Evolutionary conservation across 2,888 invertebrate species (phyloP), one percentile per base, ranked within the genome.

Genomic region (Agonopterix arenella): DNA sequence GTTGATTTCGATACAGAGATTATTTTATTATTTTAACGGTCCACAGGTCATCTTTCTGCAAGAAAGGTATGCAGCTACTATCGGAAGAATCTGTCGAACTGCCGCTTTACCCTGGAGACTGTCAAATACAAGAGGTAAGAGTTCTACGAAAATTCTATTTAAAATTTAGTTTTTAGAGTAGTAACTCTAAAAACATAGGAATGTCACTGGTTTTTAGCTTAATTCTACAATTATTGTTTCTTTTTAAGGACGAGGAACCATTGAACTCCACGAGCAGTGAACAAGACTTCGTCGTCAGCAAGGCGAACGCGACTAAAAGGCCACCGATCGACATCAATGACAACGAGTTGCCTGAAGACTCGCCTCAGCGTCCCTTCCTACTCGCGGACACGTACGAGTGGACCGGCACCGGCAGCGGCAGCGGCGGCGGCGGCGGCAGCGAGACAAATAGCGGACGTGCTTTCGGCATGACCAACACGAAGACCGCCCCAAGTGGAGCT

Each of bases 61-160:
- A 93, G 61, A 92, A 93, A 59, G 93, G 93, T 48, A 83, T 96
- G 36, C 91, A 93, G 49, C 80, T 97, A 36, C 91, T 93, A 58
- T 94, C 95, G 0, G 95, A 94, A 7, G 91, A 91, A 50, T 91
- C 95, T 0, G 91, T 95, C 1, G 92, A 93, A 48, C 77, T 97
- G 55, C 93, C 93, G 1, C 89, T 97, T 2, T 92, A 93, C 64
- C 92, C 94, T 0, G 96, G 96, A 2, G 93, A 96, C 61, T 97
- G 97, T 69, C 92, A 92, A 70, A 80, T 93, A 56, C 92, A 92
- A 46, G 81, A 89, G 64, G 91, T 91, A 59, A 52, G 43, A 11
- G 43, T 48, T 47, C 36, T 38, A 41, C 28, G 5, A 28, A 28
- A 18, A 48, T 41, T 9, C 47, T 13, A 36, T 4, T 18, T 4